Base-by-base conservation (phyloP, 2,888 invertebrate genomes). In the Ecliptopera silaceata region DNA sequence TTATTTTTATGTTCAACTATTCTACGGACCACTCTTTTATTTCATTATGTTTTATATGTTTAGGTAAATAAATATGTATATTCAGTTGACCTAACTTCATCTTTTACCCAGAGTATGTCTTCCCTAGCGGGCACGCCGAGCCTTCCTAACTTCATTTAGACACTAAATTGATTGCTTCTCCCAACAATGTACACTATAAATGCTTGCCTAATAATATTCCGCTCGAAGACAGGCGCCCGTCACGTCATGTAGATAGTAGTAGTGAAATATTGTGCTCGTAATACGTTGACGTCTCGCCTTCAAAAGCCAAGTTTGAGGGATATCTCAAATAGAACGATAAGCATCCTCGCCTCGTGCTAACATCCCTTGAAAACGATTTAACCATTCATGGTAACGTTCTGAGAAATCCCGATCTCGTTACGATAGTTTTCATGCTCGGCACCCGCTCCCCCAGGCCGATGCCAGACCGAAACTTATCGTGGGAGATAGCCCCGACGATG, bases 321-420 rank as follows among this genome's bases (percentile, higher is more conserved):
- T 59, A 56, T 56, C 46, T 70, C 70, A 65, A 70, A 75, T 69
- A 80, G 80, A 74, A 70, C 73, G 84, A 86, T 85, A 86, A 79
- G 72, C 71, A 69, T 70, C 65, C 66, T 64, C 70, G 47, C 52
- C 34, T 66, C 64, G 68, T 69, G 70, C 69, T 71, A 75, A 74
- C 72, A 69, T 71, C 68, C 63, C 59, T 58, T 56, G 64, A 73
- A 68, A 71, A 68, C 66, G 69, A 69, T 70, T 72, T 63, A 68
- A 69, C 72, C 71, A 74, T 82, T 77, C 70, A 77, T 75, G 72
- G 74, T 77, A 77, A 80, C 75, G 72, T 85, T 86, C 83, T 71
- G 72, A 80, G 84, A 84, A 84, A 79, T 74, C 78, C 75, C 75
- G 86, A 88, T 88, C 85, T 85, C 81, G 79, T 84, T 84, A 81